Conservation (phyloP, 2,797 vertebrate species). For the Aulostomus chinensis region DNA sequence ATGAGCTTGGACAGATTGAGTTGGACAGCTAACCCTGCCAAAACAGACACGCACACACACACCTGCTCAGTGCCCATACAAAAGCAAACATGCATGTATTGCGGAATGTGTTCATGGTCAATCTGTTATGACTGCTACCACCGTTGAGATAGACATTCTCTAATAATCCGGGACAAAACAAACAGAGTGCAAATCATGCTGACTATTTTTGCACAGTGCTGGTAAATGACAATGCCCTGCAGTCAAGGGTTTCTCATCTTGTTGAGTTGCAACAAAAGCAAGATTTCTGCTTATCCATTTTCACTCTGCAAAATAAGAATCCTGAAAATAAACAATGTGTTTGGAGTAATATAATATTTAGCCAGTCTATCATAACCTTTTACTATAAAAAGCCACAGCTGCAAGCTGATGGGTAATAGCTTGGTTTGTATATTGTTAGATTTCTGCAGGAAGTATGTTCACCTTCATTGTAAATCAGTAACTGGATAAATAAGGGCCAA, state of each 20-base stretch:
- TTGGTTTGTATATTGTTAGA: no score
- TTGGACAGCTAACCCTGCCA: conserved; percentile 48
- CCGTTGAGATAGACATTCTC: no score
- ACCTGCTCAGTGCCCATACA: no score
- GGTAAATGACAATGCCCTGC: background rate
- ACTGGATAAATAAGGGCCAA: conserved; percentile 10
- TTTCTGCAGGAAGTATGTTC: background rate
- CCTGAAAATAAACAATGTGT: conserved; percentile 4
- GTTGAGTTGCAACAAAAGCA: conserved; percentile 29
- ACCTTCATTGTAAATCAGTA: background rate
- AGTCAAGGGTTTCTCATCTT: conserved; percentile 20
- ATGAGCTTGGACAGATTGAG: conserved; percentile 64
- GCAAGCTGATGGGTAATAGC: no score
- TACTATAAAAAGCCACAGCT: background rate
- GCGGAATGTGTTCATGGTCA: no score
- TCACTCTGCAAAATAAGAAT: conserved; percentile 20
- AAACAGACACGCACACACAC: conserved; percentile 14
- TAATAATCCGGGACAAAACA: conserved; percentile 24
- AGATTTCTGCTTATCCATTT: conserved; percentile 10
- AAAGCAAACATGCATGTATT: no score
- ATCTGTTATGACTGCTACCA: no score
- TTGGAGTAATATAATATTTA: background rate
- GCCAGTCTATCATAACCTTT: background rate
- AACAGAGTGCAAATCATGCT: conserved; percentile 29
- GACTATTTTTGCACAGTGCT: conserved; percentile 6